Evolutionary conservation across 2,797 vertebrate genomes (phyloP).

Genomic region (Coregonus suidteri): DNA sequence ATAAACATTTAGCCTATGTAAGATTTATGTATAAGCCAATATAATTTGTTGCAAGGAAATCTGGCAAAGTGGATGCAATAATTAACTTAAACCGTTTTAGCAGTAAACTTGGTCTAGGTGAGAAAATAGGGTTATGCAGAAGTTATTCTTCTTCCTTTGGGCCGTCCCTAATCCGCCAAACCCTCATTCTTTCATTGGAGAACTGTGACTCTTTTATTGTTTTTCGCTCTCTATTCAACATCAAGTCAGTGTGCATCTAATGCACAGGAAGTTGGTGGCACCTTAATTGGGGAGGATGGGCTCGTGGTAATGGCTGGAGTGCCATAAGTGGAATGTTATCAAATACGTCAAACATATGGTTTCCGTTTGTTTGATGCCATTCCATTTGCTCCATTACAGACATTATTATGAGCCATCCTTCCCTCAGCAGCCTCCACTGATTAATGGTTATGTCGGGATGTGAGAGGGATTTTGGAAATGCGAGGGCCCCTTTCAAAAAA

Average conservation of each 20-base stretch:
- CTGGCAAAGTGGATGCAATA: slow-evolving; percentile 44
- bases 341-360: too few species aligned
- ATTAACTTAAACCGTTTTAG: slow-evolving; percentile 70
- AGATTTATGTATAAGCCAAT: not conserved
- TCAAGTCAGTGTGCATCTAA: slow-evolving; percentile 97
- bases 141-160: slow-evolving; percentile 83
- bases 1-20: not conserved
- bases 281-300: too few species aligned
- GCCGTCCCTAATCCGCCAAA: slow-evolving; percentile 85
- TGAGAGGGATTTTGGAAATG: slow-evolving; percentile 91
- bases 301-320: too few species aligned
- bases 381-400: too few species aligned
- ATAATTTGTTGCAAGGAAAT: slow-evolving; percentile 21
- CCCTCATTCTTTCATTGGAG: slow-evolving; percentile 82
- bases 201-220: slow-evolving; percentile 87
- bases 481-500: slow-evolving; percentile 87
- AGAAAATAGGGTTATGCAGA: slow-evolving; percentile 84
- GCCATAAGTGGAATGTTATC: too few species aligned
- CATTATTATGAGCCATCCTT: too few species aligned
- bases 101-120: slow-evolving; percentile 74
- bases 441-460: slow-evolving; percentile 99
- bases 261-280: too few species aligned
- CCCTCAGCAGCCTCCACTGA: too few species aligned
- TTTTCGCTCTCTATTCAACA: slow-evolving; percentile 90
- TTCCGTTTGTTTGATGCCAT: too few species aligned